Evolutionary conservation across 1,140 invertebrate genomes (phyloP).

Genomic region (Brachionus calyciflorus): DNA sequence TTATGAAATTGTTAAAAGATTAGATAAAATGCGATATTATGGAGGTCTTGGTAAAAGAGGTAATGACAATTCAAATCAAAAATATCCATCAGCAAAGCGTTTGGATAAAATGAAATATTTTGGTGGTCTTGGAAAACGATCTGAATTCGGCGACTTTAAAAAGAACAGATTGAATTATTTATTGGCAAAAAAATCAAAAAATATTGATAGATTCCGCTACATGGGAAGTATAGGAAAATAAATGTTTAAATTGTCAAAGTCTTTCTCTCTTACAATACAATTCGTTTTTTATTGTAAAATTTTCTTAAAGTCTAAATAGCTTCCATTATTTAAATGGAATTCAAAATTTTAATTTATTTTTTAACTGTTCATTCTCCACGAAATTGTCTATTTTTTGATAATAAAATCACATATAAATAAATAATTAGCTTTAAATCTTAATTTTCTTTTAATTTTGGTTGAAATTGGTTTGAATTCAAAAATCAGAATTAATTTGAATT

Average conservation of each 20-base stretch:
- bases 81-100: background rate
- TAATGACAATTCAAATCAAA: background rate
- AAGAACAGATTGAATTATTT: background rate
- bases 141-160: background rate
- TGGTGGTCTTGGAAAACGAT: slow-evolving; percentile 27
- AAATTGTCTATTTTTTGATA: too few relatives aligned
- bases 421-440: too few relatives aligned
- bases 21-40: slow-evolving; percentile 38
- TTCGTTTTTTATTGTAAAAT: background rate
- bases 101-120: slow-evolving; percentile 46
- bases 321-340: background rate
- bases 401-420: too few relatives aligned
- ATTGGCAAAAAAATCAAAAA: slow-evolving; percentile 19
- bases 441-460: too few relatives aligned
- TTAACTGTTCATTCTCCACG: too few relatives aligned
- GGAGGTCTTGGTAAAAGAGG: slow-evolving; percentile 34
- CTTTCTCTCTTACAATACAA: background rate
- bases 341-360: too few relatives aligned
- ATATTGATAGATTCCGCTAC: slow-evolving; percentile 16
- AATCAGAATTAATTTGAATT: too few relatives aligned
- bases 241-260: background rate
- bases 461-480: too few relatives aligned
- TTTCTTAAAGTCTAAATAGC: background rate
- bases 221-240: slow-evolving; percentile 43
- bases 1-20: background rate